Percentiles rank a stretch among this genome's conserved stretches.
These are phyloP conservation scores for Pogonus chalceus DNA, from an alignment of 1,140 invertebrate species.

Conservation along the genomic window DNA sequence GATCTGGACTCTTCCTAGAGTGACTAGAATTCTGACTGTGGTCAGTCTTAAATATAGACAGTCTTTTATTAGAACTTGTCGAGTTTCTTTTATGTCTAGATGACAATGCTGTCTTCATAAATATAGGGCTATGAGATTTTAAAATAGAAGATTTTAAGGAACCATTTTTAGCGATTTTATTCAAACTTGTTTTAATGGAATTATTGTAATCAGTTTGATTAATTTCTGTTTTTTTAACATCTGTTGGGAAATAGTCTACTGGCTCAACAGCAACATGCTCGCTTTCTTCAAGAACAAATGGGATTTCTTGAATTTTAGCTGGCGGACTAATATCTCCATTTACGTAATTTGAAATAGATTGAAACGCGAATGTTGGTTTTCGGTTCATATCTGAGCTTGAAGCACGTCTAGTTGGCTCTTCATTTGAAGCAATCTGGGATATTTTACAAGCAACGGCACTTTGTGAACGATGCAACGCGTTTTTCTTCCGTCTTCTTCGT, in stretches of 20 bases:
- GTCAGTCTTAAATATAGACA: background rate
- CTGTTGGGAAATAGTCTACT: background rate
- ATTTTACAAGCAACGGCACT: conserved; percentile 24
- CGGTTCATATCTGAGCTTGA: background rate
- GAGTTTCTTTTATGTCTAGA: conserved; percentile 11
- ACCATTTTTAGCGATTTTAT: background rate
- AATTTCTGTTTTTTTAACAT: background rate
- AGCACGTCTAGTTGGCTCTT: background rate
- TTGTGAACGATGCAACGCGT: conserved; percentile 7
- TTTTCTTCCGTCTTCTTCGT: conserved; percentile 29
- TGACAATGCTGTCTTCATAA: conserved; percentile 50
- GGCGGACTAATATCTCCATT: conserved; percentile 15
- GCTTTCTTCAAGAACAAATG: conserved; percentile 30
- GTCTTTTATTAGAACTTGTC: background rate
- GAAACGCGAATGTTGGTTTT: conserved; percentile 9
- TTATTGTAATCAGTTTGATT: background rate
- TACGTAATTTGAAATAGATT: conserved; percentile 12
- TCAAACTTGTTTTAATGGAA: background rate
- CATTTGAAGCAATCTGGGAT: background rate
- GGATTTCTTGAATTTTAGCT: conserved; percentile 25
- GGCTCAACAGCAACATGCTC: conserved; percentile 18
- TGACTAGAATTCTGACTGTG: background rate
- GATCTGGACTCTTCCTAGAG: background rate
- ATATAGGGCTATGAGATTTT: conserved; percentile 35
- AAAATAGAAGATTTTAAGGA: background rate